Conservation (phyloP, 2,113 vertebrate genomes). For the Nesogale talazaci region DNA sequence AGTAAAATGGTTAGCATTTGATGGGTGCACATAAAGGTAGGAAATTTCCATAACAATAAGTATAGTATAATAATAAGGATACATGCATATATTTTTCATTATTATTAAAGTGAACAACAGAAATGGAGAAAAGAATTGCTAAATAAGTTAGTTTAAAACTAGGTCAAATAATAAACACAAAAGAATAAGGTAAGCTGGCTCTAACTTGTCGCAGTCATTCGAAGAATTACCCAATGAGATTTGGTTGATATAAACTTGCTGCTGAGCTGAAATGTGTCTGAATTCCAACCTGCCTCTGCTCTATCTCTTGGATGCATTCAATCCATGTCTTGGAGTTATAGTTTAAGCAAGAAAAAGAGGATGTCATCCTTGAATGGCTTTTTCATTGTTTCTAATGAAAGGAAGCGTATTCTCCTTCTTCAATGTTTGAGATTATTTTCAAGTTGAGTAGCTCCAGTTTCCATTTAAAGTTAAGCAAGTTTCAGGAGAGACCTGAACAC, state of each 20-base stretch:
- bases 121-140: neutral
- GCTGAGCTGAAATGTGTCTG: neutral
- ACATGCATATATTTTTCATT: neutral
- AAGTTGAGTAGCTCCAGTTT: conserved; percentile 46
- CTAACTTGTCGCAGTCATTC: neutral
- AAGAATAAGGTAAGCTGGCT: neutral
- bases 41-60: neutral
- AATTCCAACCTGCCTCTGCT: neutral
- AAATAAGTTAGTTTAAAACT: conserved; percentile 30
- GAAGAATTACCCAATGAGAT: neutral
- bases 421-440: conserved; percentile 45
- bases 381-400: conserved; percentile 23
- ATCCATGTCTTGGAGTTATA: neutral
- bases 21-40: conserved; percentile 23
- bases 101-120: conserved; percentile 10
- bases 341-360: conserved; percentile 8
- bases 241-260: neutral
- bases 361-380: conserved; percentile 2
- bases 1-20: conserved; percentile 61
- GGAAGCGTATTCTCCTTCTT: neutral
- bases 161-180: conserved; percentile 31
- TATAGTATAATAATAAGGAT: neutral
- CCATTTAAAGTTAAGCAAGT: conserved; percentile 42
- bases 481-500: neutral
- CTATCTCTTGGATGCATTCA: neutral